Percentiles rank a stretch among this genome's conserved stretches.
Evolutionary conservation across 2,113 vertebrate genomes (phyloP).

Genomic region (Misgurnus mizolepis): DNA sequence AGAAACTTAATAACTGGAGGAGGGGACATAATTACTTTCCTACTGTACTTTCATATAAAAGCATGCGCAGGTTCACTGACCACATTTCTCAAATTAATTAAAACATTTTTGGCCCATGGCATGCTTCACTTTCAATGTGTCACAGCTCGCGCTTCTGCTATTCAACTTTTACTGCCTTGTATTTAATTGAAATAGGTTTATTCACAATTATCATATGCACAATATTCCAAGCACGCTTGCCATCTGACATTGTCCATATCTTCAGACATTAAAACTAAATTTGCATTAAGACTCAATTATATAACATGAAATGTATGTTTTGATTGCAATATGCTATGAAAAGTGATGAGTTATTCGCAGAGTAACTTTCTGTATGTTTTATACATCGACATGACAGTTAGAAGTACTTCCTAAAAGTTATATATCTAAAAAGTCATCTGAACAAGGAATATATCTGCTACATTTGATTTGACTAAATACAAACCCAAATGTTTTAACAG

Average conservation of each 20-base stretch:
- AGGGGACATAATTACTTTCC: background rate
- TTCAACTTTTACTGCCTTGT: background rate
- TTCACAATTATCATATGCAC: background rate
- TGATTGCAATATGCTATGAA: too few relatives aligned
- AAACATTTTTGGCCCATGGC: background rate
- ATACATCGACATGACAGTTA: too few relatives aligned
- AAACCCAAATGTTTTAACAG: too few relatives aligned
- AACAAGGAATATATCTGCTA: too few relatives aligned
- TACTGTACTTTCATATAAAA: background rate
- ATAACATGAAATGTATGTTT: too few relatives aligned
- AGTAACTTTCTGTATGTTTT: too few relatives aligned
- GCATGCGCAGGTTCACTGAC: background rate
- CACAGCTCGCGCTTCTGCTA: background rate
- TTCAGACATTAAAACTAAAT: background rate
- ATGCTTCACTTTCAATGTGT: background rate
- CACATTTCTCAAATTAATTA: constrained; percentile 29
- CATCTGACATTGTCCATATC: background rate
- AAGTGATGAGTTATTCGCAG: background rate
- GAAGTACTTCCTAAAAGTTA: too few relatives aligned
- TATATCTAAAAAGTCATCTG: too few relatives aligned
- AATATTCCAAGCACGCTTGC: background rate
- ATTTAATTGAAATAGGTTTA: constrained; percentile 11
- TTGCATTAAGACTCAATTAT: background rate
- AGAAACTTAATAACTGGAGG: constrained; percentile 24
- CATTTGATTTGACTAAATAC: too few relatives aligned